Conservation (phyloP, 2,113 vertebrate genomes). For the Rhinichthys klamathensis region DNA sequence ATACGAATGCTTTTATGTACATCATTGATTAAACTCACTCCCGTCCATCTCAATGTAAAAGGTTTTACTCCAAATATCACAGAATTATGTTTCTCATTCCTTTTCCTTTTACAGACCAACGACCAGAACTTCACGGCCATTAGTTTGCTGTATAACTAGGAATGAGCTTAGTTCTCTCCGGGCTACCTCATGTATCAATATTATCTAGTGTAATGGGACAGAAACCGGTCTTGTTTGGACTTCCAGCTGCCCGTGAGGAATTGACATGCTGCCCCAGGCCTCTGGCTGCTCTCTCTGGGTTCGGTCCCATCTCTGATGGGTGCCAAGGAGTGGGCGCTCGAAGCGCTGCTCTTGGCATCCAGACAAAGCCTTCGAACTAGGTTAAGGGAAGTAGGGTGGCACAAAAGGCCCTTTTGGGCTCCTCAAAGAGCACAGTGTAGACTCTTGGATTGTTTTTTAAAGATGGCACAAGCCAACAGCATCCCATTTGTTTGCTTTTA, state of each 20-base stretch:
- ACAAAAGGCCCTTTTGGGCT: constrained; percentile 74
- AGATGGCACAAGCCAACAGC: constrained; percentile 67
- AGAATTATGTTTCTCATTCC: constrained; percentile 3
- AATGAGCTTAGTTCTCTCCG: constrained; percentile 29
- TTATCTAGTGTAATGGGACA: constrained; percentile 65
- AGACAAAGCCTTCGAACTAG: constrained; percentile 65
- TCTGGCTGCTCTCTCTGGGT: constrained; percentile 60
- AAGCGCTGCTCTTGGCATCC: constrained; percentile 55
- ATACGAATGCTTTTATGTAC: not conserved
- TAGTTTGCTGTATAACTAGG: constrained; percentile 35
- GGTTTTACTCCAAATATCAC: not conserved
- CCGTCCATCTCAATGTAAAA: not conserved
- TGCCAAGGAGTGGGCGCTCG: constrained; percentile 62
- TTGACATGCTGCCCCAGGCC: constrained; percentile 63
- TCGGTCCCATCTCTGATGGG: constrained; percentile 60
- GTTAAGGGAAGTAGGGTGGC: constrained; percentile 64
- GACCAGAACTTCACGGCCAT: constrained; percentile 27
- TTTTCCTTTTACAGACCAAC: constrained; percentile 42
- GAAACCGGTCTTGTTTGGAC: constrained; percentile 64
- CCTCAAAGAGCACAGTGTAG: constrained; percentile 74
- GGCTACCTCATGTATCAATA: constrained; percentile 58
- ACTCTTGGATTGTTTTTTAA: constrained; percentile 66
- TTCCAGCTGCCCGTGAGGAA: constrained; percentile 60
- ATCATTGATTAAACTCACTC: not conserved
- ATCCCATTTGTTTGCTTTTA: constrained; percentile 68